Percentiles rank a stretch among this genome's conserved stretches.
phyloP scores from a whole-genome alignment of 64 coral and sea anemone genomes.

The Actinia tenebrosa region DNA sequence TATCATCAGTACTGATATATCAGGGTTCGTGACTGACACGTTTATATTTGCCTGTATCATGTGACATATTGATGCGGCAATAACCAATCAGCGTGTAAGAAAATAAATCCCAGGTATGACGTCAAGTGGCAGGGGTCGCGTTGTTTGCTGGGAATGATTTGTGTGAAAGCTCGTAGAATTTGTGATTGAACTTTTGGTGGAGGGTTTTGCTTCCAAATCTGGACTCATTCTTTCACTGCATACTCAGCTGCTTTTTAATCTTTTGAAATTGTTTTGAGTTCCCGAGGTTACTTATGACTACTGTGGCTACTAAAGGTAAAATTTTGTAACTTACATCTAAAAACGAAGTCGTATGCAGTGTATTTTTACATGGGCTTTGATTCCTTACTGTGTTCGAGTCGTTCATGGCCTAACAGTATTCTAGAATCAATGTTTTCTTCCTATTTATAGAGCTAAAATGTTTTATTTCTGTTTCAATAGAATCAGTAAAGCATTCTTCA shows the following conservation, averaged over 20 bases:
- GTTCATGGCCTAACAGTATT: constrained; percentile 4
- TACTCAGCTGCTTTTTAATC: constrained; percentile 34
- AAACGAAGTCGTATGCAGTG: constrained; percentile 53
- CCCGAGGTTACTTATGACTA: constrained; percentile 44
- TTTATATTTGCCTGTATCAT: constrained; percentile 33
- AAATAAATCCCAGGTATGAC: constrained; percentile 27
- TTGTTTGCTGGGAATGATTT: constrained; percentile 27
- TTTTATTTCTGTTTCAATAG: constrained; percentile 30
- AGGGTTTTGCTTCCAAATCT: constrained; percentile 15
- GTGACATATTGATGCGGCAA: neutral
- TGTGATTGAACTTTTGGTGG: constrained; percentile 24
- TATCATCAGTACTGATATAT: neutral
- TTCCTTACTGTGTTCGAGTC: neutral
- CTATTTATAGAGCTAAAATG: neutral
- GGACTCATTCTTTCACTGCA: constrained; percentile 26
- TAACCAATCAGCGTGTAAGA: constrained; percentile 19
- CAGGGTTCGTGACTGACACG: constrained; percentile 13
- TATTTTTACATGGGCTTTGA: constrained; percentile 1
- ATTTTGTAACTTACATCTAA: neutral
- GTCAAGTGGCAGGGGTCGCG: constrained; percentile 15
- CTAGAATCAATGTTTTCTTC: constrained; percentile 4
- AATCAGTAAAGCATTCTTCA: constrained; percentile 46
- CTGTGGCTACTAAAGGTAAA: constrained; percentile 60
- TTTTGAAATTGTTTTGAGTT: constrained; percentile 32
- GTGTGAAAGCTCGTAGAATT: constrained; percentile 39